Base-by-base conservation (phyloP, 2,888 invertebrate species). In the Lithophane socia region DNA sequence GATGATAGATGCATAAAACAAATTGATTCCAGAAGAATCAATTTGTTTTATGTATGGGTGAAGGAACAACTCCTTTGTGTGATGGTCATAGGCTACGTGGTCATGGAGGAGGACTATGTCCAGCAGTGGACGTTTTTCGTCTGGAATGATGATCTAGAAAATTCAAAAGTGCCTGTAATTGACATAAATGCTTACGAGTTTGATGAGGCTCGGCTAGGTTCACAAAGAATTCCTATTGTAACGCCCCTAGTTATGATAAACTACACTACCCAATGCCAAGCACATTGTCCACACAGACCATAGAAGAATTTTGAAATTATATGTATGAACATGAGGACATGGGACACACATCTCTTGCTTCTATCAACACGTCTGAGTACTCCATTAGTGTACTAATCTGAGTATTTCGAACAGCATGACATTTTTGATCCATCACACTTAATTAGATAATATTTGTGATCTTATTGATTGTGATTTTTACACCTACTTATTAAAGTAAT, bases 401-500 rank as follows among this genome's bases (percentile, higher is more conserved):
- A 61, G 70, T 54, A 8, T 21, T 54, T 42, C 24, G 0, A 37
- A 37, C 60, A 66, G 18, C 12, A 1, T 44, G 37, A 70, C n/a
- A 58, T 65, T 76, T 73, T 67, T 44, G 29, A 68, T 70, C 73
- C 61, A 66, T 79, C 81, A 87, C 75, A 83, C 58, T 54, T 60
- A 61, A 66, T 63, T 79, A 79, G 64, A 52, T 73, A 68, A 79
- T 75, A 80, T 82, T 83, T 83, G 88, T 87, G 86, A 86, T 85
- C 80, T 84, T 86, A 80, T 73, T 83, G 70, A 88, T 87, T 88
- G 86, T 88, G 79, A 88, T 87, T 88, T 87, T 81, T 87, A 87
- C 86, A 87, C 83, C 64, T 73, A 73, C 3, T 72, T 69, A 82
- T 64, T 77, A 82, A 75, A 5, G 65, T 81, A 77, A 73, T 72